A percentile compares a stretch with the other conserved stretches of the same genome.
These are phyloP conservation scores for Etia nguti DNA, from an alignment of 2,113 vertebrate genomes.

Conservation along the genomic window DNA sequence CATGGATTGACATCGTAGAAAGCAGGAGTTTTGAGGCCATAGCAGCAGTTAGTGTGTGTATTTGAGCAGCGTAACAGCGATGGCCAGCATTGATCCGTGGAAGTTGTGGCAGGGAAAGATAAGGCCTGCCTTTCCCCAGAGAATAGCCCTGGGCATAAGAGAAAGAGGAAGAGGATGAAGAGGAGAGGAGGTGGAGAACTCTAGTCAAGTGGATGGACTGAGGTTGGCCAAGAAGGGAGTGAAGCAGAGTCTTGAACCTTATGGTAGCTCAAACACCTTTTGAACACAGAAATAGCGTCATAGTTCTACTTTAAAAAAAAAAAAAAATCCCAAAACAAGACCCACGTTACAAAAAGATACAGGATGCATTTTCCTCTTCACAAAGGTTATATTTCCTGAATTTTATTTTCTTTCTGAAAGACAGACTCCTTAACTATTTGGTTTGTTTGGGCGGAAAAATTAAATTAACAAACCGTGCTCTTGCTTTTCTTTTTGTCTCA, in stretches of 20 bases:
- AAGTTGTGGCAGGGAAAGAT: conserved; percentile 76
- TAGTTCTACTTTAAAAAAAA: neutral
- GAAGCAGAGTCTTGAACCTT: conserved; percentile 13
- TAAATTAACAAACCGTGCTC: neutral
- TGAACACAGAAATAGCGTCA: no score
- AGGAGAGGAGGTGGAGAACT: conserved; percentile 17
- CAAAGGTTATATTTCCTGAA: neutral
- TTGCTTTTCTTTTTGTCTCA: neutral
- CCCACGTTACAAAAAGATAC: neutral
- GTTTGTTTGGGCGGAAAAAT: neutral
- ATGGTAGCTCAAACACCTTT: neutral
- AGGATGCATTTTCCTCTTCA: neutral
- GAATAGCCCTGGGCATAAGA: conserved; percentile 64
- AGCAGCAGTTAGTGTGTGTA: conserved; percentile 56
- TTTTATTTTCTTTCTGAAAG: neutral
- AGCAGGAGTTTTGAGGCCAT: conserved; percentile 48
- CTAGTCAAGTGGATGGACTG: conserved; percentile 37
- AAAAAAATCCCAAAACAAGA: neutral
- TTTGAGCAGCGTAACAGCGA: conserved; percentile 62
- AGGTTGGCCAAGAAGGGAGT: neutral
- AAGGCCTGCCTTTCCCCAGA: conserved; percentile 71
- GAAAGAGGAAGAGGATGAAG: conserved; percentile 33
- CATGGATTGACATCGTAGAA: conserved; percentile 49
- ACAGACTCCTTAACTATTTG: neutral
- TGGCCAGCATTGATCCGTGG: conserved; percentile 76